These are phyloP conservation scores for Drosophila tsacasi DNA, from an alignment of 1,140 invertebrate species.

Conservation along the genomic window DNA sequence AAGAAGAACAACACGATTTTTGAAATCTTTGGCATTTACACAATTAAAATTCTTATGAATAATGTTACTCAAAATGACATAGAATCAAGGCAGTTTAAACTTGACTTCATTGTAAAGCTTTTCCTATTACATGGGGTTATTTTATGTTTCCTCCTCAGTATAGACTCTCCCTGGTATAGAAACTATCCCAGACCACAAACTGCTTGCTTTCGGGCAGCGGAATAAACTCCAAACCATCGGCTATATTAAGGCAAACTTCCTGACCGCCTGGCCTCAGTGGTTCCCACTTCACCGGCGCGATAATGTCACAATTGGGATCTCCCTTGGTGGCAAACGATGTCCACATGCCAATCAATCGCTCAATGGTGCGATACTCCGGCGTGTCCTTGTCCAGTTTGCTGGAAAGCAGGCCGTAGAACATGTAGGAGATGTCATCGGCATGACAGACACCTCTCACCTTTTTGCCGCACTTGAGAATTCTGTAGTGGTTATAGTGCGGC, in stretches of 20 bases:
- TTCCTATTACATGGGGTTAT: neutral
- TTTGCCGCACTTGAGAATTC: constrained; percentile 66
- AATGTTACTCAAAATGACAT: neutral
- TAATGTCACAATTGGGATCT: constrained; percentile 64
- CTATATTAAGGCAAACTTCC: constrained; percentile 84
- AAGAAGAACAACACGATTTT: neutral
- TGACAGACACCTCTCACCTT: constrained; percentile 86
- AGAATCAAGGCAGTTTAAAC: constrained; percentile 2
- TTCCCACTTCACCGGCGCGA: constrained; percentile 64
- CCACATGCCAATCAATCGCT: constrained; percentile 83
- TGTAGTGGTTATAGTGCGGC: constrained; percentile 63
- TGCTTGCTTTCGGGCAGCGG: constrained; percentile 85
- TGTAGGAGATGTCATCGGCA: constrained; percentile 88
- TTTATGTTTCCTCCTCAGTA: constrained; percentile 25
- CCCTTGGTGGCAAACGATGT: constrained; percentile 83
- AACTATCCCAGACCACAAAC: constrained; percentile 85
- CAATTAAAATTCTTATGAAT: neutral
- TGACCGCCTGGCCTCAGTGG: constrained; percentile 52
- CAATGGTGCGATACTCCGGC: constrained; percentile 78
- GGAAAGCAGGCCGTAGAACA: constrained; percentile 86
- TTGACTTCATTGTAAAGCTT: neutral
- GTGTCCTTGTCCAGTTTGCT: constrained; percentile 74
- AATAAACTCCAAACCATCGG: constrained; percentile 71
- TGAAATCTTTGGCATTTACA: neutral
- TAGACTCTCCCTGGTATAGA: constrained; percentile 69